Evolutionary conservation across 2,888 invertebrate species (phyloP), one percentile per base, ranked within the genome.

Genomic region (Leucania comma): DNA sequence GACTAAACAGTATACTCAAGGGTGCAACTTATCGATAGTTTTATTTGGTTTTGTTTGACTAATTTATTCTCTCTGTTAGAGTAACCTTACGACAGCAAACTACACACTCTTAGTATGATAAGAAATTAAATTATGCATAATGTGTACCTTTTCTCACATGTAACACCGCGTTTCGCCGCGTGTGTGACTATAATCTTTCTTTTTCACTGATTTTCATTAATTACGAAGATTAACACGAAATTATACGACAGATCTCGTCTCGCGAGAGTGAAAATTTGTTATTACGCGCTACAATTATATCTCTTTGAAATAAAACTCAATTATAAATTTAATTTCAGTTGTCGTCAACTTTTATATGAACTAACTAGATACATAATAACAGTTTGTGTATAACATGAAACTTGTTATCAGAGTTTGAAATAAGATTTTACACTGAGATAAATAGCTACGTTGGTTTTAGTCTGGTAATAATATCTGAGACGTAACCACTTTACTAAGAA

Each of bases 231-330:
- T 85, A 85, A 88, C 83, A 81, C 86, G 75, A 85, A 88, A 88
- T 85, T 87, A 83, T 77, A 79, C 76, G 83, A 79, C 65, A 81
- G 76, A 86, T 85, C 86, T 87, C 84, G 86, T 87, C 87, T 84
- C 87, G 83, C 86, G 84, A 87, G 82, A 88, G 86, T 89, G 89
- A 88, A 89, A 90, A 86, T 87, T 53, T 88, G 84, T 89, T 87
- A 89, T 89, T 89, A 85, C 86, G 68, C 78, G 86, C 81, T 66
- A 84, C 77, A 80, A 74, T 78, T 42, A 62, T 82, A 84, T 88
- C 78, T 86, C 86, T 90, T 87, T 86, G 86, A 88, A 82, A 86
- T 87, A 82, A 84, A 86, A 89, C 87, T 86, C 83, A 83, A 89
- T 91, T 89, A 88, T 82, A 75, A 86, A 87, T 76, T 81, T 87